These are phyloP conservation scores for pig (Sus scrofa) DNA, from an alignment of 2,113 vertebrate species.

Conservation along the genomic window T2T-Sscrofa CM000816.6:7192001-7192500, in stretches of 20 bases:
- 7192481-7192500: not conserved
- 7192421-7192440: accelerated
- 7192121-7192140: not conserved
- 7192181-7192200: not conserved
- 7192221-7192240: no score
- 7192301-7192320: accelerated
- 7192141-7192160: no score
- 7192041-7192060: accelerated
- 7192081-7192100: not conserved
- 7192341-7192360: not conserved
- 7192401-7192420: not conserved
- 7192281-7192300: not conserved
- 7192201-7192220: not conserved
- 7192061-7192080: not conserved
- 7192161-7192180: not conserved
- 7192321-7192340: not conserved
- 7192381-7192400: no score
- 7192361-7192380: not conserved
- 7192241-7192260: not conserved
- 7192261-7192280: not conserved
- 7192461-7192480: not conserved
- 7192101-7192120: not conserved
- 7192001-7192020: not conserved
- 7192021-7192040: not conserved
- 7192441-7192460: not conserved